Conservation (phyloP, 2,797 vertebrate genomes). For the Poecile montanus region DNA sequence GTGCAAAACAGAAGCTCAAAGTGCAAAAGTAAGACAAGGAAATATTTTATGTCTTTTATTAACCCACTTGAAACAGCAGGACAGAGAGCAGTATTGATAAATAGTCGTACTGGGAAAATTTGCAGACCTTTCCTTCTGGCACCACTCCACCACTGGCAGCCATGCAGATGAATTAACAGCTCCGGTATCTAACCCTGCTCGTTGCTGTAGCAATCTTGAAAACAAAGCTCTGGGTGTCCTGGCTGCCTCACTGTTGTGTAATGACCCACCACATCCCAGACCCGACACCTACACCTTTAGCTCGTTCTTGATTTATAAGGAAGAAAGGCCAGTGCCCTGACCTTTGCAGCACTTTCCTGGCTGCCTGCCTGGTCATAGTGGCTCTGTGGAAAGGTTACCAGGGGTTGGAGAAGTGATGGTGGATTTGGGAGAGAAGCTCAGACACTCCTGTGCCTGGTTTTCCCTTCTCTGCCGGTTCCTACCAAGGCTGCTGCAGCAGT, state of each 20-base stretch:
- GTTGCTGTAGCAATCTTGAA: not conserved
- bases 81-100: conserved; percentile 32
- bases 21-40: conserved; percentile 35
- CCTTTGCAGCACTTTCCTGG: not conserved
- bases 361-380: rapidly evolving
- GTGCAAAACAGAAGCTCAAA: conserved; percentile 29
- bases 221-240: conserved; percentile 17
- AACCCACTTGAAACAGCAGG: conserved; percentile 23
- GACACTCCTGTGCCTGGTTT: rapidly evolving
- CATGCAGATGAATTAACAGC: not conserved
- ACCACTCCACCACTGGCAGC: not conserved
- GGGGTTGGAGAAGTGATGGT: not conserved
- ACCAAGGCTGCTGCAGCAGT: not conserved
- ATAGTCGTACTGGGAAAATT: not conserved
- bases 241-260: not conserved
- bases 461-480: not conserved
- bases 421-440: not conserved
- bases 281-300: not conserved
- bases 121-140: conserved; percentile 37
- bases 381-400: not conserved
- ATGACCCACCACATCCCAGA: not conserved
- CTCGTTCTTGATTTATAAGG: not conserved
- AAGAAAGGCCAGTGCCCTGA: not conserved
- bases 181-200: not conserved
- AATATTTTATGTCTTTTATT: not conserved